A percentile compares a stretch with the other conserved stretches of the same genome.
phyloP scores from a whole-genome alignment of 2,113 vertebrate genomes.

The Petrocephalus zakoni region DNA sequence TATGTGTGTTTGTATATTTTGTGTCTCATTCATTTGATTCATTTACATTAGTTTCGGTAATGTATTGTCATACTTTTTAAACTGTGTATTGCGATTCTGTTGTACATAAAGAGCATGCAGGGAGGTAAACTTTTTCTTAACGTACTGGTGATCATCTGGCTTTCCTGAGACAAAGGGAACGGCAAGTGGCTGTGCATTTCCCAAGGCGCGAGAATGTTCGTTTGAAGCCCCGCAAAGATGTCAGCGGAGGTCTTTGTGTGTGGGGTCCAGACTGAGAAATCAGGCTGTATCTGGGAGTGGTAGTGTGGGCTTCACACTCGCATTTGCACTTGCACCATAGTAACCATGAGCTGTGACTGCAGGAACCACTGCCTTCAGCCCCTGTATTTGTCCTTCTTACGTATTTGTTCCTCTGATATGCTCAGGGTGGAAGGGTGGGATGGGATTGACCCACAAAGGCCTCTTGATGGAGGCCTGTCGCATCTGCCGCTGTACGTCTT shows the following conservation, averaged over 20 bases:
- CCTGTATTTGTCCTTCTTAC: not conserved
- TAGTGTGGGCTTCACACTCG: slow-evolving; percentile 34
- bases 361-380: slow-evolving; percentile 23
- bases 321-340: slow-evolving; percentile 21
- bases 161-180: slow-evolving; percentile 32
- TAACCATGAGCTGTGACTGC: slow-evolving; percentile 39
- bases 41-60: not conserved
- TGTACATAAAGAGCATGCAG: not conserved
- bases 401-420: not conserved
- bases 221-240: slow-evolving; percentile 29
- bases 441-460: slow-evolving; percentile 23
- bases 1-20: not conserved
- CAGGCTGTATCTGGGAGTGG: slow-evolving; percentile 36
- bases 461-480: slow-evolving; percentile 41
- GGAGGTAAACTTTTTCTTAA: slow-evolving; percentile 12
- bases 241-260: slow-evolving; percentile 28
- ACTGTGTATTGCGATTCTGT: not conserved
- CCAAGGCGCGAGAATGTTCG: slow-evolving; percentile 32
- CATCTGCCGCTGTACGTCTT: slow-evolving; percentile 45
- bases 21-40: not conserved
- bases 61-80: not conserved
- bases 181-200: slow-evolving; percentile 33
- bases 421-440: not conserved
- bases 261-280: slow-evolving; percentile 34
- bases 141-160: too few species aligned